These are phyloP conservation scores for Orbicella faveolata DNA, from an alignment of 64 coral and sea anemone species.

Conservation along the genomic window DNA sequence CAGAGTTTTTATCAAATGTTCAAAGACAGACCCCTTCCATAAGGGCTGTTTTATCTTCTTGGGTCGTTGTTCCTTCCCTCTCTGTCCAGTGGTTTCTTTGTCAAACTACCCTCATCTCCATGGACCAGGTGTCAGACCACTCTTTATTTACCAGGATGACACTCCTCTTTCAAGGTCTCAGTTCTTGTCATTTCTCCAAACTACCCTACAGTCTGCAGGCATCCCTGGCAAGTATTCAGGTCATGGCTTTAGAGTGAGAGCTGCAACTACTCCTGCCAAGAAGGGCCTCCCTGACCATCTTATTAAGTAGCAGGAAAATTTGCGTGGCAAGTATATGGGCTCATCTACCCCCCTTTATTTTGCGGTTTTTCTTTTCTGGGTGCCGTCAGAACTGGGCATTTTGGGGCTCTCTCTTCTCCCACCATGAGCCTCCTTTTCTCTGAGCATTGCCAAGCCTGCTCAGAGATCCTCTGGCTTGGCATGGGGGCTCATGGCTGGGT, in stretches of 20 bases:
- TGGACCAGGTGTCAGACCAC: neutral
- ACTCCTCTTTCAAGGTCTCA: neutral
- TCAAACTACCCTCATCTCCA: slow-evolving; percentile 1
- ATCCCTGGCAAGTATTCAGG: slow-evolving; percentile 10
- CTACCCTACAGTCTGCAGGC: neutral
- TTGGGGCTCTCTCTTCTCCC: too few species aligned
- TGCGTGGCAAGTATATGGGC: too few species aligned
- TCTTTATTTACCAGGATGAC: slow-evolving; percentile 12
- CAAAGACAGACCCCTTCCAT: slow-evolving; percentile 16
- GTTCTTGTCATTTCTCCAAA: neutral
- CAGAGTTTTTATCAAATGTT: slow-evolving; percentile 11
- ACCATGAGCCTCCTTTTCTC: too few species aligned
- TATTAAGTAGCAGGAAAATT: too few species aligned
- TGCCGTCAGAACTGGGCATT: too few species aligned
- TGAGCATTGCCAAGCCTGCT: neutral
- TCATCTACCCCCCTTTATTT: too few species aligned
- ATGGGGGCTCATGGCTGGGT: neutral
- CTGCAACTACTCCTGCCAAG: neutral
- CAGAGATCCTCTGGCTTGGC: neutral
- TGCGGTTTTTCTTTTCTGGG: too few species aligned
- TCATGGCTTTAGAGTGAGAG: slow-evolving; percentile 11
- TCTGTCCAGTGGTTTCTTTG: slow-evolving; percentile 12
- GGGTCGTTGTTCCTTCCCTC: neutral
- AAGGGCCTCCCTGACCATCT: too few species aligned
- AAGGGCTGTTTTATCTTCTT: slow-evolving; percentile 37